A percentile compares a stretch with the other conserved stretches of the same genome.
Conservation (phyloP, 1,140 invertebrate species). For the Drosophila subobscura region DNA sequence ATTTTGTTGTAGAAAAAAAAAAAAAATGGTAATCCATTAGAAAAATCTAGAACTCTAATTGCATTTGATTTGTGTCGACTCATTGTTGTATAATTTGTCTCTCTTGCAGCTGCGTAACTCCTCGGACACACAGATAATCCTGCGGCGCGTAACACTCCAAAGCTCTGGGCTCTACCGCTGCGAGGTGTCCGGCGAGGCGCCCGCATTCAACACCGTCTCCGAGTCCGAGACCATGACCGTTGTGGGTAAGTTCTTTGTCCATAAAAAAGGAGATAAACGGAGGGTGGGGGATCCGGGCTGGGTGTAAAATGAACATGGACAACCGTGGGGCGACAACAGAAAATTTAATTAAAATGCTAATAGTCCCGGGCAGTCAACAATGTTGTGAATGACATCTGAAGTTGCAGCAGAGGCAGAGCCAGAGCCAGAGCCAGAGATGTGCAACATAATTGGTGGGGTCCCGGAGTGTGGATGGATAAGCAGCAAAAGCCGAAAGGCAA, state of each 20-base stretch:
- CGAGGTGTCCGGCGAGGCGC: slow-evolving; percentile 91
- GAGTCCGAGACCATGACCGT: slow-evolving; percentile 90
- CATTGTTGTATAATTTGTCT: slow-evolving; percentile 64
- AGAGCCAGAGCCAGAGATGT: slow-evolving; percentile 45
- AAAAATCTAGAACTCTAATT: slow-evolving; percentile 74
- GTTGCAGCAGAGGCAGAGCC: slow-evolving; percentile 17
- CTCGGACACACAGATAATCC: slow-evolving; percentile 87
- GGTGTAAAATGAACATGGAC: slow-evolving; percentile 12
- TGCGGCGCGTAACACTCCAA: slow-evolving; percentile 88
- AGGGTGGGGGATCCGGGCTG: background rate
- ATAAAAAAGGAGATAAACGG: slow-evolving; percentile 16
- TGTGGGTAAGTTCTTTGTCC: slow-evolving; percentile 86
- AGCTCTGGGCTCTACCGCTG: slow-evolving; percentile 90
- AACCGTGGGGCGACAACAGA: slow-evolving; percentile 52
- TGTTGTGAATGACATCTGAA: slow-evolving; percentile 61
- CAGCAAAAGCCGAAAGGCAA: slow-evolving; percentile 14
- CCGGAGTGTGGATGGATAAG: slow-evolving; percentile 21
- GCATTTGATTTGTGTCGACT: slow-evolving; percentile 62
- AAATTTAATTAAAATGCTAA: slow-evolving; percentile 82
- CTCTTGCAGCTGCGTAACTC: slow-evolving; percentile 87
- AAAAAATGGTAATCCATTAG: slow-evolving; percentile 41
- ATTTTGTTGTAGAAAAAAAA: slow-evolving; percentile 30
- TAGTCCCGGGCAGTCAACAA: slow-evolving; percentile 64
- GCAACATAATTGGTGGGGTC: slow-evolving; percentile 65
- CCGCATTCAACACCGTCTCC: slow-evolving; percentile 90